Percentiles rank a stretch among this genome's conserved stretches.
phyloP scores from a whole-genome alignment of 2,113 vertebrate species.

The Phainopepla nitens region DNA sequence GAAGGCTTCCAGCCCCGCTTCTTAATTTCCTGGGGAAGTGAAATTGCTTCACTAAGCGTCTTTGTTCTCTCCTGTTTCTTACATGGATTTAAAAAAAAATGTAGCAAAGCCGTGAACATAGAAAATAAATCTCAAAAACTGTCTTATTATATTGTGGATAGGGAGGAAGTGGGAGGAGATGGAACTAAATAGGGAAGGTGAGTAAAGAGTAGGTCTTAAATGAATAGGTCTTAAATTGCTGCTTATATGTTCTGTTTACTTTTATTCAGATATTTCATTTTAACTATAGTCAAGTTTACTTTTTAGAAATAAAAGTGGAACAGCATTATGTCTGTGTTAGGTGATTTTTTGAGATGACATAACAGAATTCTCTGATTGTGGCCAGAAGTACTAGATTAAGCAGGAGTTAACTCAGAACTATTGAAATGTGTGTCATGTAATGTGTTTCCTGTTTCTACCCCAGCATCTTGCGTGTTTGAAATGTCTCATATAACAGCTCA shows the following conservation, averaged over 20 bases:
- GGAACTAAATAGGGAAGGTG: neutral
- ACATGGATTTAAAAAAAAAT: fast-evolving
- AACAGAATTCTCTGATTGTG: neutral
- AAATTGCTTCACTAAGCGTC: neutral
- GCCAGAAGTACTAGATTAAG: neutral
- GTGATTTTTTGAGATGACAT: neutral
- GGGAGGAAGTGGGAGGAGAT: neutral
- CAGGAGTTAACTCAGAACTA: neutral
- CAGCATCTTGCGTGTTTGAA: neutral
- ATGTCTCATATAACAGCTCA: neutral
- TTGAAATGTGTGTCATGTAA: neutral
- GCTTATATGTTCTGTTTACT: neutral
- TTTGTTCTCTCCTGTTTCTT: neutral
- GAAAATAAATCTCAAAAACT: neutral
- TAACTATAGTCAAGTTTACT: neutral
- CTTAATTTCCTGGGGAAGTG: neutral
- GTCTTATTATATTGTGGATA: neutral
- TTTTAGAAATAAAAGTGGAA: neutral
- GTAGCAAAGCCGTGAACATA: neutral
- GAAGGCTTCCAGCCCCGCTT: neutral
- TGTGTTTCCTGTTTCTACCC: neutral
- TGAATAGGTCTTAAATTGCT: neutral
- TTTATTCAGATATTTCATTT: neutral
- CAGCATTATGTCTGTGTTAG: neutral
- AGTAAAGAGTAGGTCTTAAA: neutral